phyloP scores from a whole-genome alignment of 2,113 vertebrate species.

The Thunnus thynnus region DNA sequence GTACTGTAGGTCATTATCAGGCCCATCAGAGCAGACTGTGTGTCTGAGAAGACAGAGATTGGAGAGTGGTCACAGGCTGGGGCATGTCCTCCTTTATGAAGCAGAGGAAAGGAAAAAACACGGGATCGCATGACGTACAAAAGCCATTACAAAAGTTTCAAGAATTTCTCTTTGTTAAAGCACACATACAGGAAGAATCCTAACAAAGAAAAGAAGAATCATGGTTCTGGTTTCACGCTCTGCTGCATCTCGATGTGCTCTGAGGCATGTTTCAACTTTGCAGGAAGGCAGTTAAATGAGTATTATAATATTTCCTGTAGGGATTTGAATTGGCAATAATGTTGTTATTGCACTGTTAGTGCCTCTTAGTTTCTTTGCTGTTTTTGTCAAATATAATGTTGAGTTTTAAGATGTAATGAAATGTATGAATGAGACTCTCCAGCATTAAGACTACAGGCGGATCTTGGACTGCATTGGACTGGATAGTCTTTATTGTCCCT shows the following conservation, averaged over 20 bases:
- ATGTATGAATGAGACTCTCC: not conserved
- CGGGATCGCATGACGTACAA: not conserved
- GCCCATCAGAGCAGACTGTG: conserved; percentile 15
- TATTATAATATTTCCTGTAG: not conserved
- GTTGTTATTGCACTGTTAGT: conserved; percentile 13
- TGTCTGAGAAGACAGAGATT: conserved; percentile 6
- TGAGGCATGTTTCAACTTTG: not conserved
- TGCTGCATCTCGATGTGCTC: conserved; percentile 14
- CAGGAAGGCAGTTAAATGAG: not conserved
- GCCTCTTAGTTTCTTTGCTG: conserved; percentile 3
- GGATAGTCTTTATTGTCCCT: no score
- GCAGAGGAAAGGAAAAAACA: conserved; percentile 10
- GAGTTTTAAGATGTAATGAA: not conserved
- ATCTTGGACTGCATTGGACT: not conserved
- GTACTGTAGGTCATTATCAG: conserved; percentile 15
- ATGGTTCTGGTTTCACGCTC: not conserved
- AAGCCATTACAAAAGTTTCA: not conserved
- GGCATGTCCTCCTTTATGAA: conserved; percentile 26
- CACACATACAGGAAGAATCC: not conserved
- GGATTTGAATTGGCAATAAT: not conserved
- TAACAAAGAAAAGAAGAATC: conserved; percentile 10
- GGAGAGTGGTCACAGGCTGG: conserved; percentile 28
- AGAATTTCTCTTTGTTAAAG: conserved; percentile 10
- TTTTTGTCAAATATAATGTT: not conserved
- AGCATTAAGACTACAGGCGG: not conserved